A percentile compares a stretch with the other conserved stretches of the same genome.
These are phyloP conservation scores for Abrostola triplasia DNA, from an alignment of 2,888 invertebrate genomes.

Conservation along the genomic window DNA sequence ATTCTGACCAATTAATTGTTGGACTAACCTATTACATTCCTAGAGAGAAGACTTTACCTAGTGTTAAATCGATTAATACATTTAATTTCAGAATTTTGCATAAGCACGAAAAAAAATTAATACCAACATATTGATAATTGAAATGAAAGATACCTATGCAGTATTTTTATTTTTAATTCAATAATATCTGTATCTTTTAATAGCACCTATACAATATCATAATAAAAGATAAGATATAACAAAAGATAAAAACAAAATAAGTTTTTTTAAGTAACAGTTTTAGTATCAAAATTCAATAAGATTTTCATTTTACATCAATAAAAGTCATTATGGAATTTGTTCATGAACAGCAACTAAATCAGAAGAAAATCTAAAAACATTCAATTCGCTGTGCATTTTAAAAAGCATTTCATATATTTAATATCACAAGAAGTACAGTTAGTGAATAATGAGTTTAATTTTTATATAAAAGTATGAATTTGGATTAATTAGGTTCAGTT, in stretches of 20 bases:
- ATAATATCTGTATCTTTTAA: too few relatives aligned
- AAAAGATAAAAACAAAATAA: too few relatives aligned
- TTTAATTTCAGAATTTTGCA: neutral
- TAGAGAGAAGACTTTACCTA: neutral
- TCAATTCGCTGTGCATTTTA: constrained; percentile 36
- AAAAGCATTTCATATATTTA: constrained; percentile 11
- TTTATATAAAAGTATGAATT: neutral
- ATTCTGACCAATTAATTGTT: too few relatives aligned
- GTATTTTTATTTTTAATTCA: too few relatives aligned
- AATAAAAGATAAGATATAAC: too few relatives aligned
- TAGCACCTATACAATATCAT: too few relatives aligned
- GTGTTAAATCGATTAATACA: neutral
- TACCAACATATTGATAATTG: neutral
- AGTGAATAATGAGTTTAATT: neutral
- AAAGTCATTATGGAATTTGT: too few relatives aligned
- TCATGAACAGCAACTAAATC: too few relatives aligned
- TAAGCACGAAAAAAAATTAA: neutral
- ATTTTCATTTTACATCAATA: too few relatives aligned
- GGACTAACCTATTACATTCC: neutral
- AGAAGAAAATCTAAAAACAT: too few relatives aligned
- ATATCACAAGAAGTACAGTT: neutral
- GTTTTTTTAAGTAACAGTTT: too few relatives aligned
- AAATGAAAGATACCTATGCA: neutral
- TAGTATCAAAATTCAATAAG: too few relatives aligned
- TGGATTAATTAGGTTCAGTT: constrained; percentile 1